Percentiles rank a stretch among this genome's conserved stretches.
Conservation (phyloP, 2,888 invertebrate species). For the Asteroscopus sphinx region DNA sequence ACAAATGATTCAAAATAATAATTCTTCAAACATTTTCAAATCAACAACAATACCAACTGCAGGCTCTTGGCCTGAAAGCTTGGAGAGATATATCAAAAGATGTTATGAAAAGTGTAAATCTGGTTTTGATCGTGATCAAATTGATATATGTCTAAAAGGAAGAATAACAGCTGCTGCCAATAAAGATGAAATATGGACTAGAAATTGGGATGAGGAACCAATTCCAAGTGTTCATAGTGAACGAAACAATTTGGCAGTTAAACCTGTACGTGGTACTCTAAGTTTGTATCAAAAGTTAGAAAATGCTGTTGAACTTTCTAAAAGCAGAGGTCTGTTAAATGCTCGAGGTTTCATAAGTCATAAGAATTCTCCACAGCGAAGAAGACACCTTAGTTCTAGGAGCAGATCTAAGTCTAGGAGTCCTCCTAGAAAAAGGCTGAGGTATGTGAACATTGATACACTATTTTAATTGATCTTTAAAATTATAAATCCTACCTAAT, state of each 20-base stretch:
- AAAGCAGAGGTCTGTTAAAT: slow-evolving; percentile 66
- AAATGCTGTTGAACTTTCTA: slow-evolving; percentile 68
- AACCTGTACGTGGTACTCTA: slow-evolving; percentile 90
- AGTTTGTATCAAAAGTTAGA: slow-evolving; percentile 90
- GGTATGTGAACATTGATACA: slow-evolving; percentile 67
- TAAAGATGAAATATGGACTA: slow-evolving; percentile 95
- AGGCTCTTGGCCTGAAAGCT: slow-evolving; percentile 94
- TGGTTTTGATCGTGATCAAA: slow-evolving; percentile 97
- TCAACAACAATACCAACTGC: slow-evolving; percentile 76
- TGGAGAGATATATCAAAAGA: slow-evolving; percentile 96
- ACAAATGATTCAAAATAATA: slow-evolving; percentile 67
- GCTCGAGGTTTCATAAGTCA: slow-evolving; percentile 68
- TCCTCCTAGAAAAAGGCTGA: slow-evolving; percentile 86
- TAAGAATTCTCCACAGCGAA: slow-evolving; percentile 78
- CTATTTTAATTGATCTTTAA: too few relatives aligned
- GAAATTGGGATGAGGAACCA: slow-evolving; percentile 98
- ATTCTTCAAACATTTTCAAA: slow-evolving; percentile 75
- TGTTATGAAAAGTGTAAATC: slow-evolving; percentile 97
- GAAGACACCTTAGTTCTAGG: slow-evolving; percentile 76
- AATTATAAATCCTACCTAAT: too few relatives aligned
- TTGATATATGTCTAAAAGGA: slow-evolving; percentile 97
- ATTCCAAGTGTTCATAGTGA: slow-evolving; percentile 96
- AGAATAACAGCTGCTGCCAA: slow-evolving; percentile 97
- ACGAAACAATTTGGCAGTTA: slow-evolving; percentile 91
- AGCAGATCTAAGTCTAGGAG: slow-evolving; percentile 84